phyloP scores from a whole-genome alignment of 2,797 vertebrate species.

The Ctenochaetus hawaiiensis region DNA sequence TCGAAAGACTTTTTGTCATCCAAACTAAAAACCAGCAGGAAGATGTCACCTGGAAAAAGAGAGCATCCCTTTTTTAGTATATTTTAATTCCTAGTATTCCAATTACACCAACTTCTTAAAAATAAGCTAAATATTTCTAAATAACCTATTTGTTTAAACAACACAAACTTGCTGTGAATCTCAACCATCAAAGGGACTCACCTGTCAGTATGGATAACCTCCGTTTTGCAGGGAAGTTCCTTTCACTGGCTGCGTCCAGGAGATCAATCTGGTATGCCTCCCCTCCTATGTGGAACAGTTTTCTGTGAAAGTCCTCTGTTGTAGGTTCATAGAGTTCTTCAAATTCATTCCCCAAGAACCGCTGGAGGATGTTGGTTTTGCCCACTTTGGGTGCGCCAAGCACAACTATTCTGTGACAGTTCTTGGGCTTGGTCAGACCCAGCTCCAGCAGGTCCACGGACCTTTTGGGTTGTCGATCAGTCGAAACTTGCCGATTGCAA shows the following conservation, averaged over 20 bases:
- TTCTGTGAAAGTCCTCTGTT: conserved; percentile 85
- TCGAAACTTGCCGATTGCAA: conserved; percentile 54
- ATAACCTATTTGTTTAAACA: not conserved
- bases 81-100: no score
- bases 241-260: conserved; percentile 83
- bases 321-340: conserved; percentile 83
- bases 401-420: conserved; percentile 83
- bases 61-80: not conserved
- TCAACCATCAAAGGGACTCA: conserved; percentile 41
- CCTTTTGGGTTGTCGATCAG: conserved; percentile 54
- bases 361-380: conserved; percentile 81
- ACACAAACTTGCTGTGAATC: no score
- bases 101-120: no score
- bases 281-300: conserved; percentile 83
- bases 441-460: conserved; percentile 68
- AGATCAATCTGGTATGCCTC: conserved; percentile 84
- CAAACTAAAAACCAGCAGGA: conserved; percentile 85
- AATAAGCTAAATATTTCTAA: no score
- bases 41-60: conserved; percentile 81
- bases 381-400: conserved; percentile 83
- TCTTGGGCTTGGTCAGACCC: conserved; percentile 73
- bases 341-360: conserved; percentile 81
- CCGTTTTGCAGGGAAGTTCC: conserved; percentile 84
- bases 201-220: conserved; percentile 86
- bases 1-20: conserved; percentile 79